These are phyloP conservation scores for Empis stercorea DNA, from an alignment of 2,888 invertebrate species.

Conservation along the genomic window DNA sequence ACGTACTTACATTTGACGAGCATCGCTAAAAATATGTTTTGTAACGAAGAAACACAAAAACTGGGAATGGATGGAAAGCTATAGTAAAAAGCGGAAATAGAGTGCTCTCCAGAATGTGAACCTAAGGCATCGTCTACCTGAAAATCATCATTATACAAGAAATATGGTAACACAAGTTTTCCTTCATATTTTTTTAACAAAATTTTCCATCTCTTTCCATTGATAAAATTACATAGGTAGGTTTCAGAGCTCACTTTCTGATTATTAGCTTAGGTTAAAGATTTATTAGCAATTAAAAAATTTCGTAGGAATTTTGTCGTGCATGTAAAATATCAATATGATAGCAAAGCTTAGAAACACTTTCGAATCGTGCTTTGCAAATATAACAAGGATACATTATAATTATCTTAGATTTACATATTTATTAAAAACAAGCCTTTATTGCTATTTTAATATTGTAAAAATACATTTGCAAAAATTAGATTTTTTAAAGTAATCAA, in stretches of 20 bases:
- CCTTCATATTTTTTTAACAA: slow-evolving; percentile 3
- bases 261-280: slow-evolving; percentile 4
- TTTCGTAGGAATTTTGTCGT: no score
- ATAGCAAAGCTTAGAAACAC: no score
- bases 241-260: slow-evolving; percentile 3
- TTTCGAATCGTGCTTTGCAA: no score
- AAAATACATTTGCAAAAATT: no score
- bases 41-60: slow-evolving; percentile 5
- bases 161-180: slow-evolving; percentile 6
- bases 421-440: no score
- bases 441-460: no score
- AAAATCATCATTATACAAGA: slow-evolving; percentile 10
- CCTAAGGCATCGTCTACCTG: slow-evolving; percentile 10
- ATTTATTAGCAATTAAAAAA: no score
- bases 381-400: no score
- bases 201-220: slow-evolving; percentile 8
- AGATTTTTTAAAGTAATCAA: no score
- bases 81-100: slow-evolving; percentile 10
- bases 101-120: slow-evolving; percentile 8
- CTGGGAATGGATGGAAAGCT: slow-evolving; percentile 7
- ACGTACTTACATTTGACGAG: slow-evolving; percentile 9
- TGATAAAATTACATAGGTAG: background rate
- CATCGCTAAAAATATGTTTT: slow-evolving; percentile 11
- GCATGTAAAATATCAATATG: no score
- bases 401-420: no score